Evolutionary conservation across 2,888 invertebrate species (phyloP), one percentile per base, ranked within the genome.

Genomic region (Coleophora flavipennella): DNA sequence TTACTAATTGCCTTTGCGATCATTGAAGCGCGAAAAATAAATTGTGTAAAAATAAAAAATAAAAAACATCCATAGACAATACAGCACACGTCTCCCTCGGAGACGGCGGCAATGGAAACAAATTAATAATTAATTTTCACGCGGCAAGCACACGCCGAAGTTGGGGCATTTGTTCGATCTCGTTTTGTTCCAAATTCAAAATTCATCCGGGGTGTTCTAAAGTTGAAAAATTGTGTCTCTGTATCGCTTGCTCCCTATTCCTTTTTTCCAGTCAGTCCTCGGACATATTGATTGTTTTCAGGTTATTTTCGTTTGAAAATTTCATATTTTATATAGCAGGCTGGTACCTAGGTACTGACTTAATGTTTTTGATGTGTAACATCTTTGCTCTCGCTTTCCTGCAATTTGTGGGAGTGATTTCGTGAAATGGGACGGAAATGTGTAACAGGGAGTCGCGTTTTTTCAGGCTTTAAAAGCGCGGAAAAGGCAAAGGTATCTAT

Each of bases 71-170:
- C 60, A 64, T 62, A 68, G 71, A 67, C 65, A 64, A 59, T 57
- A 55, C 58, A 48, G 46, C 41, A 55, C 60, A 66, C 66, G 65
- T 62, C 59, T 60, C 61, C 60, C 58, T 58, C 53, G 58, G 67
- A 67, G 66, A 67, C 58, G 55, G 55, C 61, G 60, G 67, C 65
- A 64, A 68, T 70, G 73, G 72, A 63, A 70, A 74, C 75, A 78
- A 77, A 79, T 79, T 80, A 80, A 78, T 79, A 67, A 78, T 81
- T 79, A 79, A 79, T 81, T 83, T 78, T 67, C 68, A 61, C 74
- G 67, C 70, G 69, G 66, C 59, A 61, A 67, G 57, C 65, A 54
- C 63, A 58, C 63, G 58, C 57, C 59, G 50, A 67, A 71, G 67
- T 68, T 66, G 62, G 69, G 65, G 62, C 65, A 64, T 66, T 65